A percentile compares a stretch with the other conserved stretches of the same genome.
phyloP scores from a whole-genome alignment of 2,113 vertebrate genomes.

The Eudyptes chrysolophus region DNA sequence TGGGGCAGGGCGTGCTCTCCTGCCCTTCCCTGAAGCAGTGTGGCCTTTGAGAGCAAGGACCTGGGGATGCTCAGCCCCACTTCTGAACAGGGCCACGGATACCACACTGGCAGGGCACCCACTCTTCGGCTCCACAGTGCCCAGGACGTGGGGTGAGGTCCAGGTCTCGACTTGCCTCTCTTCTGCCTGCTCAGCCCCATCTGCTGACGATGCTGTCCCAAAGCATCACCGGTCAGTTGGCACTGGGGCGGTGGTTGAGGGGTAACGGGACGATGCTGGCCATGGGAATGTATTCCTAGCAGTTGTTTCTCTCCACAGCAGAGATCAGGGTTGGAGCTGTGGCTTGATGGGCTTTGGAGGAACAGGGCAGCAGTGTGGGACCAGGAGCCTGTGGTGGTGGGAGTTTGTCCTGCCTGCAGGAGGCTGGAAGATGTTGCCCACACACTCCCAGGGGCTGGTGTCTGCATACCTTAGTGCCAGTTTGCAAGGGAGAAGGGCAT shows the following conservation, averaged over 20 bases:
- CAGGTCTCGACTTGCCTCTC: background rate
- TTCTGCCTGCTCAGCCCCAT: background rate
- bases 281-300: background rate
- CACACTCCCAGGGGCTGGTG: too few relatives aligned
- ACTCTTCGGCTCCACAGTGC: background rate
- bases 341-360: background rate
- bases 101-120: background rate
- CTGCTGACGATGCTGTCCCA: background rate
- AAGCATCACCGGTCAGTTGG: background rate
- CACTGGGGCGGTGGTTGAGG: background rate
- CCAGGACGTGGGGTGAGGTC: background rate
- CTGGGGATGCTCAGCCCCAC: background rate
- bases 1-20: background rate
- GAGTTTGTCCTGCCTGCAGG: background rate
- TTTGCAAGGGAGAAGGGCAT: background rate
- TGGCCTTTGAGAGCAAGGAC: background rate
- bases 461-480: background rate
- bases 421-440: background rate
- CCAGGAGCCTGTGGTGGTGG: too few relatives aligned
- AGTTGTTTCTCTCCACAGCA: background rate
- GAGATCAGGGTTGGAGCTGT: background rate
- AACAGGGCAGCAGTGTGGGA: background rate
- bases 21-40: background rate
- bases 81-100: background rate
- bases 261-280: background rate